phyloP scores from a whole-genome alignment of 2,113 vertebrate genomes.

The Bambusicola thoracicus region DNA sequence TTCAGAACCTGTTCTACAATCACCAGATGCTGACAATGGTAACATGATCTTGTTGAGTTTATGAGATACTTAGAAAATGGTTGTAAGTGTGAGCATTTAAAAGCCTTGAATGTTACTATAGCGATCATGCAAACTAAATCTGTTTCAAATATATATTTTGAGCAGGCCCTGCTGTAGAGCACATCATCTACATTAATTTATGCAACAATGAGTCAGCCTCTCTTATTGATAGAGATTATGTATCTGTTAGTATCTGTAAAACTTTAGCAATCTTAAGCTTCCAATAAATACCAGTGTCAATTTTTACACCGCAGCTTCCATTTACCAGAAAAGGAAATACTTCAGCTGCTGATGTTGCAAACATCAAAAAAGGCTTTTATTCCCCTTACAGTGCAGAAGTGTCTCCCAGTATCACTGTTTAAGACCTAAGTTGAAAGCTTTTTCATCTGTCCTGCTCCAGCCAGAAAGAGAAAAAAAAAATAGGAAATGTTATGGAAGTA shows the following conservation, averaged over 20 bases:
- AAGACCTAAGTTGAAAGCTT: neutral
- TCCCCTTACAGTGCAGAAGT: neutral
- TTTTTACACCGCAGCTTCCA: slow-evolving; percentile 52
- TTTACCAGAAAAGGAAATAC: slow-evolving; percentile 26
- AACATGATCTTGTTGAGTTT: neutral
- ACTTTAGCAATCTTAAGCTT: slow-evolving; percentile 26
- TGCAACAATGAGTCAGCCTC: neutral
- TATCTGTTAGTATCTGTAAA: neutral
- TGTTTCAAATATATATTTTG: slow-evolving; percentile 31
- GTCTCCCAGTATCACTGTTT: neutral
- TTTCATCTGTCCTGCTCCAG: neutral
- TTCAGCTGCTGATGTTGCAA: slow-evolving; percentile 5
- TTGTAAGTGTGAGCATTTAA: neutral
- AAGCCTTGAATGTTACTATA: neutral
- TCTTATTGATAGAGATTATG: neutral
- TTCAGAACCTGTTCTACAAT: neutral
- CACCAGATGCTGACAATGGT: neutral
- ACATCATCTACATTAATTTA: slow-evolving; percentile 12
- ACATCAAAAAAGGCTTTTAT: neutral
- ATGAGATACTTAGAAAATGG: neutral
- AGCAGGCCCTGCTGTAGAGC: neutral
- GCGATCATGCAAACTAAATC: neutral
- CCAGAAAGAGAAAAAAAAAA: neutral
- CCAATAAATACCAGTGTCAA: slow-evolving; percentile 46
- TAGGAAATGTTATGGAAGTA: neutral